These are phyloP conservation scores for Cochlearius cochlearius DNA, from an alignment of 2,113 vertebrate species.

Conservation along the genomic window DNA sequence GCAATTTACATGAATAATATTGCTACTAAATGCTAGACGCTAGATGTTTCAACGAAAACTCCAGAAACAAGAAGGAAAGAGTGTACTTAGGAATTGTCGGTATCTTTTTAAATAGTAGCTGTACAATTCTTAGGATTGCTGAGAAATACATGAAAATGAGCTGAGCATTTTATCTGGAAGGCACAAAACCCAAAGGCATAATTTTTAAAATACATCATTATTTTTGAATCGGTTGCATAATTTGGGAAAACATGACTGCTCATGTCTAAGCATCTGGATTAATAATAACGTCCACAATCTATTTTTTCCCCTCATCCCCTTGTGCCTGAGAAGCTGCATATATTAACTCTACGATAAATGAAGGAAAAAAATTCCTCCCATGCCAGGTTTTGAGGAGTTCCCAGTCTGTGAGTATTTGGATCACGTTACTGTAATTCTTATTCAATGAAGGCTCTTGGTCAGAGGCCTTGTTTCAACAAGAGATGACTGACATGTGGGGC, in stretches of 20 bases:
- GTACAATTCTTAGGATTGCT: background rate
- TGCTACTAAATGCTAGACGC: background rate
- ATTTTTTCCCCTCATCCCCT: background rate
- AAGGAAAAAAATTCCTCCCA: background rate
- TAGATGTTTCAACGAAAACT: background rate
- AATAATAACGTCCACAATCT: background rate
- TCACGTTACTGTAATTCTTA: slow-evolving; percentile 39
- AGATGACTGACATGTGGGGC: background rate
- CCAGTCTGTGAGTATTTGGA: slow-evolving; percentile 59
- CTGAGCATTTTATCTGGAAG: background rate
- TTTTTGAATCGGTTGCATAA: background rate
- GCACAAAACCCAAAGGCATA: background rate
- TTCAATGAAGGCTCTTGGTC: background rate
- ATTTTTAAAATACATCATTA: background rate
- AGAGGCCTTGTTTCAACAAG: background rate
- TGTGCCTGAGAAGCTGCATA: background rate
- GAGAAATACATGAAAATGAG: background rate
- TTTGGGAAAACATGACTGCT: background rate
- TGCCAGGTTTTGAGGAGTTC: background rate
- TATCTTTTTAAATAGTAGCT: background rate
- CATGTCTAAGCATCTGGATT: slow-evolving; percentile 1
- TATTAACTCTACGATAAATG: background rate
- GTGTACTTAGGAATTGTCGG: background rate
- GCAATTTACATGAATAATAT: background rate
- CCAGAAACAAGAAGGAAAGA: background rate